Evolutionary conservation across 2,888 invertebrate species (phyloP), one percentile per base, ranked within the genome.

Genomic region (Drosophila mulleri): DNA sequence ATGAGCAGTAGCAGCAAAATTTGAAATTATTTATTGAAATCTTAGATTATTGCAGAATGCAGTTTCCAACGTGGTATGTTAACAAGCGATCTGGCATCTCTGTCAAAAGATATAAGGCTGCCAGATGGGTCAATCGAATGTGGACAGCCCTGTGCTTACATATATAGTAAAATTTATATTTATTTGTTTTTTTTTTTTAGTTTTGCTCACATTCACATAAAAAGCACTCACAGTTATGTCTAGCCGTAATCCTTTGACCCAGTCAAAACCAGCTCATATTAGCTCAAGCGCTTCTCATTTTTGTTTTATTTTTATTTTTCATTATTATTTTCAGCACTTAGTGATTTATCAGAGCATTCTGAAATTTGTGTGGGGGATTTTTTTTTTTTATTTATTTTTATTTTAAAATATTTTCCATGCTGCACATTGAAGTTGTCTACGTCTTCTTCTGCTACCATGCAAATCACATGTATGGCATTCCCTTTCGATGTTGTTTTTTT

Each of bases 241-340:
- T 62, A 52, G 44, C 42, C 35, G 16, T 44, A 80, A 69, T 53
- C 76, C 59, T 54, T 75, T 77, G 45, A 54, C 16, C 20, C 18
- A 59, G 44, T 60, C 41, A 56, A 78, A 67, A 67, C 64, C 53
- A 62, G 37, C 42, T 44, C 50, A 64, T 59, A 80, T 71, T 78
- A 74, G 74, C 56, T 72, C 72, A 74, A 72, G 72, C 82, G 78
- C 81, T 72, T 74, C 72, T 72, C 73, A 70, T 69, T 78, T 75
- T 48, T 11, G 16, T n/a, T 29, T 11, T n/a, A n/a, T 2, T 1
- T 48, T 69, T 63, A 48, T 66, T 52, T 58, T 29, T 20, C 35
- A 14, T 53, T 35, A 12, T 12, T 42, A 14, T 32, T n/a, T 47
- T 23, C 6, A 14, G 66, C 47, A 50, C 56, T 53, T 48, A 57